Conservation (phyloP, 2,113 vertebrate genomes). For the Tinamus guttatus region DNA sequence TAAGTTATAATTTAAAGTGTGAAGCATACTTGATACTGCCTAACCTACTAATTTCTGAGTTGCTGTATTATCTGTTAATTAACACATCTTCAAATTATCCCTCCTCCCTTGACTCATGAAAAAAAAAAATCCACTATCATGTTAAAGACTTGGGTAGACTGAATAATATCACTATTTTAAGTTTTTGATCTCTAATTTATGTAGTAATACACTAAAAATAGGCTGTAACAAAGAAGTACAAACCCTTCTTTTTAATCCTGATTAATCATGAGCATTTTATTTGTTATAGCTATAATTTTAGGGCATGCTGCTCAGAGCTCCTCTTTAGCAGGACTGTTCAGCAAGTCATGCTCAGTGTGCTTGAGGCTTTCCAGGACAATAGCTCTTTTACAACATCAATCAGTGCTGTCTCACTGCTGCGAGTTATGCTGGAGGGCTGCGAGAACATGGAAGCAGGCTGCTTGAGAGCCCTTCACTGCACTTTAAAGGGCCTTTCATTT, state of each 20-base stretch:
- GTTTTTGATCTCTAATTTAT: not conserved
- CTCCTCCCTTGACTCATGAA: not conserved
- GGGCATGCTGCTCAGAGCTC: conserved; percentile 13
- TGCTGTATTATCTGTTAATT: conserved; percentile 8
- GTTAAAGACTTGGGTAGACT: not conserved
- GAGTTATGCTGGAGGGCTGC: conserved; percentile 66
- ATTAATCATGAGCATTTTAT: conserved; percentile 25
- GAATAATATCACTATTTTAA: not conserved
- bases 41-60: conserved; percentile 5
- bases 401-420: conserved; percentile 68
- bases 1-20: not conserved
- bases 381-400: conserved; percentile 71
- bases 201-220: conserved; percentile 4
- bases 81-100: not conserved
- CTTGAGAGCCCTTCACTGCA: conserved; percentile 69
- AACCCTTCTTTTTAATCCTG: not conserved
- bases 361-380: conserved; percentile 72
- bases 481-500: conserved; percentile 79
- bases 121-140: not conserved
- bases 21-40: conserved; percentile 12
- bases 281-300: conserved; percentile 49
- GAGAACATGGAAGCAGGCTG: conserved; percentile 69
- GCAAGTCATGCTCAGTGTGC: conserved; percentile 20
- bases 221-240: not conserved
- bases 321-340: conserved; percentile 48